phyloP scores from a whole-genome alignment of 2,888 invertebrate species.

The Limenitis camilla region DNA sequence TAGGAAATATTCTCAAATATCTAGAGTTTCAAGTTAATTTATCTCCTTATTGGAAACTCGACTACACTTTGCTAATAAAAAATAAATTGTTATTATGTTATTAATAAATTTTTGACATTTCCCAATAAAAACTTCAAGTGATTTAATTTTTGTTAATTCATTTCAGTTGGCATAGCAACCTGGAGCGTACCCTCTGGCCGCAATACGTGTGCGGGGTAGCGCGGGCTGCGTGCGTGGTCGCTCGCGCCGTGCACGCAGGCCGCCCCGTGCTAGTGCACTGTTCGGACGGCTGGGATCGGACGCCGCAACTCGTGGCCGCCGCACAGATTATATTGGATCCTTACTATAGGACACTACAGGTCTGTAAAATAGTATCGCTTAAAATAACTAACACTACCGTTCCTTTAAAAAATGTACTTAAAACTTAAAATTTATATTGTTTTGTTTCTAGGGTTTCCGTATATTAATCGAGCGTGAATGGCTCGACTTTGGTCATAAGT shows the following conservation, averaged over 20 bases:
- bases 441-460: slow-evolving; percentile 85
- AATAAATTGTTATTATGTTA: no score
- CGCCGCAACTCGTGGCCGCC: slow-evolving; percentile 95
- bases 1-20: no score
- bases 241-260: slow-evolving; percentile 86
- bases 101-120: not conserved
- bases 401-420: not conserved
- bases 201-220: slow-evolving; percentile 90
- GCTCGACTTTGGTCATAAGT: slow-evolving; percentile 98
- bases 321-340: slow-evolving; percentile 95
- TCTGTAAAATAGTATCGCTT: slow-evolving; percentile 36
- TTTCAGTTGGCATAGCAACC: slow-evolving; percentile 87
- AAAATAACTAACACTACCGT: no score
- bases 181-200: slow-evolving; percentile 94
- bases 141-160: not conserved
- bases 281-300: slow-evolving; percentile 99
- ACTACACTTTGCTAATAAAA: no score
- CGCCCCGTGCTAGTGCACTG: slow-evolving; percentile 97
- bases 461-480: slow-evolving; percentile 95
- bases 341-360: slow-evolving; percentile 93
- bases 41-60: no score
- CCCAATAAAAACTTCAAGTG: not conserved
- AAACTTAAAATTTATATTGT: not conserved
- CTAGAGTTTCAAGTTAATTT: no score
- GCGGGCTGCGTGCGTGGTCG: slow-evolving; percentile 86